These are phyloP conservation scores for Ctenopoma kingsleyae DNA, from an alignment of 2,797 vertebrate species.

Conservation along the genomic window DNA sequence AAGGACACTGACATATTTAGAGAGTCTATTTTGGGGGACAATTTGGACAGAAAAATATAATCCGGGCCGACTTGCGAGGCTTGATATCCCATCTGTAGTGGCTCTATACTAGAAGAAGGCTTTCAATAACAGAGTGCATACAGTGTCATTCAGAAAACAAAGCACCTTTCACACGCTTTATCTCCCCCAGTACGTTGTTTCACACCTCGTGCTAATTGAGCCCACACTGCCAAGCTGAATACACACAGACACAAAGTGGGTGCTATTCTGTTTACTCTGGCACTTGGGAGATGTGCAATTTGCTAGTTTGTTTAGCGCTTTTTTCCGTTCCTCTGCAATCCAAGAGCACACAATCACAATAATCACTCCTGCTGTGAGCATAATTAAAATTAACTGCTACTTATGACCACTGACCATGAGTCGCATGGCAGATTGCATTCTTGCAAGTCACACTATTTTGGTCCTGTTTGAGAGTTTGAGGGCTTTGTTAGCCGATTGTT, in stretches of 20 bases:
- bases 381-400: slow-evolving; percentile 68
- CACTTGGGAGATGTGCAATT: slow-evolving; percentile 75
- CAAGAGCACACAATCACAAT: slow-evolving; percentile 68
- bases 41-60: background rate
- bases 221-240: slow-evolving; percentile 69
- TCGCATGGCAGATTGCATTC: slow-evolving; percentile 30
- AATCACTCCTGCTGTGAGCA: slow-evolving; percentile 65
- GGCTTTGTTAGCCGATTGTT: background rate
- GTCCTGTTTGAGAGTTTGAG: slow-evolving; percentile 5
- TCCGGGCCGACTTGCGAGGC: background rate
- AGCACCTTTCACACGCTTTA: slow-evolving; percentile 61
- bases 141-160: slow-evolving; percentile 19
- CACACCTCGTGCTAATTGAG: slow-evolving; percentile 78
- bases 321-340: slow-evolving; percentile 67
- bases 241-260: slow-evolving; percentile 73
- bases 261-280: slow-evolving; percentile 79
- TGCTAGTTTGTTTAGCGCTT: slow-evolving; percentile 78
- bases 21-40: background rate
- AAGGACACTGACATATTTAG: background rate
- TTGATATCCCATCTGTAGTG: background rate
- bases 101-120: background rate
- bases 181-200: slow-evolving; percentile 64
- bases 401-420: slow-evolving; percentile 50
- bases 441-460: slow-evolving; percentile 16
- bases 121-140: slow-evolving; percentile 17